Base-by-base conservation (phyloP, 2,888 invertebrate species). In the Pandemis heparana region DNA sequence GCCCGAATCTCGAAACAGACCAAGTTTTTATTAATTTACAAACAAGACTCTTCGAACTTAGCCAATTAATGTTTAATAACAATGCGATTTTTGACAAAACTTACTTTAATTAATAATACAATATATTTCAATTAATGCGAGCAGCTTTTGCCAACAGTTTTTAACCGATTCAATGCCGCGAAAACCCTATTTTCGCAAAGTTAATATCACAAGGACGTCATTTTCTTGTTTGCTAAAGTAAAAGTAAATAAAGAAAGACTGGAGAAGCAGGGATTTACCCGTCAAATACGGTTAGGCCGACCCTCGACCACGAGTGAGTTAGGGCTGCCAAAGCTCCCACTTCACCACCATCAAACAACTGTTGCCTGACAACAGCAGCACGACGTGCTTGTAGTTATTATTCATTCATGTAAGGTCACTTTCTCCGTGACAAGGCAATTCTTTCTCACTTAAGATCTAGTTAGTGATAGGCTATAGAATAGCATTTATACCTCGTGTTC, bases 231-330 rank as follows among this genome's bases (percentile, higher is more conserved):
- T 60, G 23, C 16, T 12, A 60, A n/a, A 59, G 12, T 23, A 9
- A 60, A 39, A 66, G 46, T 63, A 63, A 46, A 63, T 63, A 56
- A 59, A 16, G 43, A 32, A 59, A 68, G 46, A 39, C 68, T 46
- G 41, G 12, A 67, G 60, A 38, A 51, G 69, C 41, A 46, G 6
- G 46, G 51, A 39, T 48, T 62, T 60, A 16, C 46, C 43, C 59
- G 32, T 46, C 67, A 46, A 60, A 68, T 59, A 60, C 16, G 12
- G 41, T 68, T 59, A 68, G 46, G 53, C 46, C 10, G 46, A 46
- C 67, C 67, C 67, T 68, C 51, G 64, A 16, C 16, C 51, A 8
- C 46, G n/a, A 16, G 14, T n/a, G 56, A 41, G 43, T 12, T 56
- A 43, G 65, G 56, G 56, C 32, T 56, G 66, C 43, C 39, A 43